Evolutionary conservation across 2,113 vertebrate genomes (phyloP), one percentile per base, ranked within the genome.

Genomic region (Cololabis saira): DNA sequence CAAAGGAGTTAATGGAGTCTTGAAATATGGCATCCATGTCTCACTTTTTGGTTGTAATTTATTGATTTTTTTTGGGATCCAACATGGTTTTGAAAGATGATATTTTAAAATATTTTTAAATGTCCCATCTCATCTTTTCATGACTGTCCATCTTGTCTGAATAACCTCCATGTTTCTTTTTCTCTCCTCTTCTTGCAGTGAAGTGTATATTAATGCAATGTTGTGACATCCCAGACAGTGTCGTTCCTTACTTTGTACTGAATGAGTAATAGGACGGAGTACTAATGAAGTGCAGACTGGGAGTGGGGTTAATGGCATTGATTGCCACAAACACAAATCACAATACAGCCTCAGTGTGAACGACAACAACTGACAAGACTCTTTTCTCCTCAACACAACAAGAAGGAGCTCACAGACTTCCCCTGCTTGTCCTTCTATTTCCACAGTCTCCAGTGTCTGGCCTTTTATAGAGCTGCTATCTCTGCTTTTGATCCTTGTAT

Each of bases 301-400:
- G 49, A 68, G 47, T 57, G 67, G 57, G 73, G 59, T 74, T 67
- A 56, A 86, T 76, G 60, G 65, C 44, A 45, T 45, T 18, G 71
- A 71, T 56, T 45, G 44, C n/a, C 60, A 33, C 64, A 71, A 21
- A 71, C 53, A 61, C 30, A 44, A 61, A 65, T 61, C 61, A 87
- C 68, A 85, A 82, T 75, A 7, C 45, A 33, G 42, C 43, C 75
- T 65, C 78, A 86, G 81, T 82, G 64, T 66, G 14, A 67, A 59
- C 6, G 33, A 37, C 33, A 18, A 68, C 61, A 27, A 56, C 61
- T 56, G 65, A 78, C 67, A 76, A 78, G 64, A 78, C 27, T 55
- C 71, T 67, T 67, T 84, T 82, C 78, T 84, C 47, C 61, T 56
- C 69, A 11, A 61, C 55, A 74, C 61, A 76, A 83, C 75, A 80